Conservation (phyloP, 2,113 vertebrate genomes). For the Sakesphorus luctuosus region DNA sequence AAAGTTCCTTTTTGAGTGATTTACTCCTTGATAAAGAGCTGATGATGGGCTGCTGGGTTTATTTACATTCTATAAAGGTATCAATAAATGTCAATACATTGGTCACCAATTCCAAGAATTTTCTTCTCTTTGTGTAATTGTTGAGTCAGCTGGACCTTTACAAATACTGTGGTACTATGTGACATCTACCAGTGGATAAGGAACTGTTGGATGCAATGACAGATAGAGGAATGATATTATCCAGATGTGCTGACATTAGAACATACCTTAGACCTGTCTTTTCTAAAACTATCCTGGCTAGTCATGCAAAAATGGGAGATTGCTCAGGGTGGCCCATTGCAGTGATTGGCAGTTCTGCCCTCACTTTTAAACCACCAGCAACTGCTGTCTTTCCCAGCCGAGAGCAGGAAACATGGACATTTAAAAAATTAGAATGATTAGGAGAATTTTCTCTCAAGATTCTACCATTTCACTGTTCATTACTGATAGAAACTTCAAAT, state of each 20-base stretch:
- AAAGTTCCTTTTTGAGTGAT: background rate
- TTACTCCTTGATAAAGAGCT: background rate
- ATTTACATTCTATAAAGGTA: background rate
- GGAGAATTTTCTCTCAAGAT: background rate
- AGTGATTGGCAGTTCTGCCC: background rate
- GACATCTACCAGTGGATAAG: background rate
- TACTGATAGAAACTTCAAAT: background rate
- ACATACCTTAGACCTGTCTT: background rate
- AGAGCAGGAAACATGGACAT: background rate
- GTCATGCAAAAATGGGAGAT: background rate
- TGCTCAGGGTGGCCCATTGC: background rate
- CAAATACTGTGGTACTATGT: background rate
- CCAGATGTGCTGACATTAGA: background rate
- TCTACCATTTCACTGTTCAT: background rate
- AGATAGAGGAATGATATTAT: accelerated
- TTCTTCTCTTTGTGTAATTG: background rate
- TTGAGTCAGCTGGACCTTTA: background rate
- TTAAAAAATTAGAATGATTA: background rate
- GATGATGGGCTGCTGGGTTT: background rate
- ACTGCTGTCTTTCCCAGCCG: background rate
- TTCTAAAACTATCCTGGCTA: background rate
- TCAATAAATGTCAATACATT: background rate
- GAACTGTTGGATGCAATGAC: background rate
- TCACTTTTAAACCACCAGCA: background rate
- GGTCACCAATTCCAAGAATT: background rate